These are phyloP conservation scores for Brachynemurus nebulosus DNA, from an alignment of 2,888 invertebrate genomes.

Conservation along the genomic window DNA sequence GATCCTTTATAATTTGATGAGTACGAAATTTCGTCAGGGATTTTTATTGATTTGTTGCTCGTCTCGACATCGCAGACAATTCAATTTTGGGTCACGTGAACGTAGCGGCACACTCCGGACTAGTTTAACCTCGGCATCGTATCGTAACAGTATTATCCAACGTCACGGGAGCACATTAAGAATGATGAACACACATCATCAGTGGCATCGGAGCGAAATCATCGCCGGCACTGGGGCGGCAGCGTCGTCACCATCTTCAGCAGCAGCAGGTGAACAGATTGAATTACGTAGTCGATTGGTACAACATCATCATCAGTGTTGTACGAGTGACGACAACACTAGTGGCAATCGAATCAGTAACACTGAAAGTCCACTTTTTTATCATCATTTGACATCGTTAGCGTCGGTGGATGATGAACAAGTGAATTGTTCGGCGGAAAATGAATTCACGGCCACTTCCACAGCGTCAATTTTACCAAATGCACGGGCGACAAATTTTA, in stretches of 20 bases:
- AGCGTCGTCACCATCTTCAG: neutral
- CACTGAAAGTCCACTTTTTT: neutral
- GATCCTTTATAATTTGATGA: conserved; percentile 84
- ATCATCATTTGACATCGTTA: too few relatives aligned
- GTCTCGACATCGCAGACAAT: conserved; percentile 41
- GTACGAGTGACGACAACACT: too few relatives aligned
- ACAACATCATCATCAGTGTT: too few relatives aligned
- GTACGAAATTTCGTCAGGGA: conserved; percentile 75
- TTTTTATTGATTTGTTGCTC: conserved; percentile 58
- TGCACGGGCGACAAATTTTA: neutral
- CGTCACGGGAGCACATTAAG: conserved; percentile 30
- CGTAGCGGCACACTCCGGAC: conserved; percentile 42
- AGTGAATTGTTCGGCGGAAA: neutral
- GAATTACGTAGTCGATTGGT: neutral
- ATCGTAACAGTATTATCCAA: conserved; percentile 28
- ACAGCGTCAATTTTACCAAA: neutral
- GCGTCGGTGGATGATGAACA: too few relatives aligned
- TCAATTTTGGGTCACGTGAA: conserved; percentile 32
- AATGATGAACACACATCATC: neutral
- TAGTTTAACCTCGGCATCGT: conserved; percentile 36
- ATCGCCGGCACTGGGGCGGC: neutral
- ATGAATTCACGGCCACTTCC: neutral
- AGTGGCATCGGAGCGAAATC: neutral
- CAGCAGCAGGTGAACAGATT: neutral
- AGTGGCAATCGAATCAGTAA: neutral